These are phyloP conservation scores for Brachyistius frenatus DNA, from an alignment of 2,113 vertebrate genomes.

Conservation along the genomic window DNA sequence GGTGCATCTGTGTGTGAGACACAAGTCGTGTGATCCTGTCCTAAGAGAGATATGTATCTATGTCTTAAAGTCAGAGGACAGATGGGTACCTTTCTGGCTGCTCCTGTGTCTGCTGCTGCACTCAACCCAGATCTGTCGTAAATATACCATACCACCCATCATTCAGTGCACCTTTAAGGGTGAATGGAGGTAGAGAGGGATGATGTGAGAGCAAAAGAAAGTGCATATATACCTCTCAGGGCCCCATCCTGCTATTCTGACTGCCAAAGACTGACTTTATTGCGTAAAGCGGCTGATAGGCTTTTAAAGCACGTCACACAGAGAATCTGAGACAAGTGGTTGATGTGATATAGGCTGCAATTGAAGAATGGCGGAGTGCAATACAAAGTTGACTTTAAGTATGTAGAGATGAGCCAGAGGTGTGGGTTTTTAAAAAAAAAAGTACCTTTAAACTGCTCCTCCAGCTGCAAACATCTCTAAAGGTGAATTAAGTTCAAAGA, in stretches of 20 bases:
- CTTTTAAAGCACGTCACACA: slow-evolving; percentile 46
- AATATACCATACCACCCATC: slow-evolving; percentile 53
- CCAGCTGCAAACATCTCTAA: neutral
- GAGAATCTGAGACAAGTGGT: slow-evolving; percentile 33
- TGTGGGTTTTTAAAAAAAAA: slow-evolving; percentile 4
- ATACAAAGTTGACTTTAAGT: slow-evolving; percentile 22
- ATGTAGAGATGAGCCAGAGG: slow-evolving; percentile 9
- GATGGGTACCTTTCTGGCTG: slow-evolving; percentile 14
- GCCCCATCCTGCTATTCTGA: slow-evolving; percentile 48
- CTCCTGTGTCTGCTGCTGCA: slow-evolving; percentile 13
- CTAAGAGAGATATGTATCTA: neutral
- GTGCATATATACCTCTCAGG: slow-evolving; percentile 40
- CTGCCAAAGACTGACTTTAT: slow-evolving; percentile 53
- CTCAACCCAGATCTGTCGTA: slow-evolving; percentile 76
- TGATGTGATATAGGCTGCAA: slow-evolving; percentile 30
- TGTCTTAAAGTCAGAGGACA: neutral
- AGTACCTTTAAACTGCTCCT: neutral
- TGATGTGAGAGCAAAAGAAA: neutral
- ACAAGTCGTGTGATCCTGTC: neutral
- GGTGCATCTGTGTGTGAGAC: slow-evolving; percentile 24
- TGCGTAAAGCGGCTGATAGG: slow-evolving; percentile 37
- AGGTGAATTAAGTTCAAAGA: neutral
- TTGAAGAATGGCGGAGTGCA: slow-evolving; percentile 18
- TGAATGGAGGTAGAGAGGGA: slow-evolving; percentile 47
- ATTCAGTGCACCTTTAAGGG: slow-evolving; percentile 52